Conservation (phyloP, 2,113 vertebrate species). For the Gopherus flavomarginatus region DNA sequence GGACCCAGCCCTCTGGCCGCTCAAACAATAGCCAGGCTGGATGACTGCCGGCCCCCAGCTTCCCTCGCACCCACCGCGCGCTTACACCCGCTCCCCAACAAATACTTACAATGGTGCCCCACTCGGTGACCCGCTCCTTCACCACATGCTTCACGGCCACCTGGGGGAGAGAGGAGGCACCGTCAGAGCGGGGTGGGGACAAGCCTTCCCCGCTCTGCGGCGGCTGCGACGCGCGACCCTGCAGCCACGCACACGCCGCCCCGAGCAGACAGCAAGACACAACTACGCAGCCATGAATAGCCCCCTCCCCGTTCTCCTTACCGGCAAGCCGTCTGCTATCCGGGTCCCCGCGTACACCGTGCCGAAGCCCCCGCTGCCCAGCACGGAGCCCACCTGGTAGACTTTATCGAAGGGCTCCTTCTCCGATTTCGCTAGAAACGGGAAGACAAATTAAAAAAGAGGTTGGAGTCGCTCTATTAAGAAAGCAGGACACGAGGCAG, state of each 20-base stretch:
- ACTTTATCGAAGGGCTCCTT: slow-evolving; percentile 94
- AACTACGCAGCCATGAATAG: neutral
- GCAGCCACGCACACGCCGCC: neutral
- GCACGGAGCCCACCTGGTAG: slow-evolving; percentile 94
- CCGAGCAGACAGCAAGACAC: neutral
- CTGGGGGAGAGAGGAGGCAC: slow-evolving; percentile 66
- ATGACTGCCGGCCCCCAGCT: neutral
- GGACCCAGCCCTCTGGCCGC: neutral
- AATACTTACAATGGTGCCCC: slow-evolving; percentile 92
- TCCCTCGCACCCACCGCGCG: neutral
- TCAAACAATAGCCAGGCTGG: slow-evolving; percentile 30
- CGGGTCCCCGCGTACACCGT: slow-evolving; percentile 93
- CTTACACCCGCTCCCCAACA: neutral
- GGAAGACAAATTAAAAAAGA: neutral
- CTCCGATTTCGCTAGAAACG: slow-evolving; percentile 87
- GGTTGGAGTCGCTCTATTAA: neutral
- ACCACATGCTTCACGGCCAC: slow-evolving; percentile 95
- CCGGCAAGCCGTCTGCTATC: slow-evolving; percentile 92
- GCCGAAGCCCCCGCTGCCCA: slow-evolving; percentile 96
- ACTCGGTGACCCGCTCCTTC: slow-evolving; percentile 94
- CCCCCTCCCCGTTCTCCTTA: slow-evolving; percentile 68
- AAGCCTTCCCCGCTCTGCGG: neutral
- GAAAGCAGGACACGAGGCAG: neutral
- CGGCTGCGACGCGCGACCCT: neutral
- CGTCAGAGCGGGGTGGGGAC: neutral